Conservation (phyloP, 2,113 vertebrate genomes). For the Hippocampus abdominalis region DNA sequence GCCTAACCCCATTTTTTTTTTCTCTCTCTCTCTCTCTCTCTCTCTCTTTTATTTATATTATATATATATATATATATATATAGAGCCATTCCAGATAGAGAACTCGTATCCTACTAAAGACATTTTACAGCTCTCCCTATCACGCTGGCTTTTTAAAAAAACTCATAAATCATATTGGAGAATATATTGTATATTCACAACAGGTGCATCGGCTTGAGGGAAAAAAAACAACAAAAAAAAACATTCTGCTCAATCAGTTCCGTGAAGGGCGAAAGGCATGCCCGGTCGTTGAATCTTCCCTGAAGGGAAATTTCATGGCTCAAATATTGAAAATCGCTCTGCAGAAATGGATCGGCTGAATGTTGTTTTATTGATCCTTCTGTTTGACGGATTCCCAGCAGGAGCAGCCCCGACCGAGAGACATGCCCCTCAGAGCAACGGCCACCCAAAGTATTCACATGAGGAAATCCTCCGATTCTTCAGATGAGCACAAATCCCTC, state of each 20-base stretch:
- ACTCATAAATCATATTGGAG: too few species aligned
- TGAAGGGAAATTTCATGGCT: background rate
- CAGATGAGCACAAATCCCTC: slow-evolving; percentile 40
- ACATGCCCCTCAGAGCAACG: slow-evolving; percentile 16
- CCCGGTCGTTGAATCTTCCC: too few species aligned
- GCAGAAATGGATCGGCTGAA: too few species aligned
- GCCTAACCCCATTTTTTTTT: background rate
- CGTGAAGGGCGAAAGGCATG: background rate
- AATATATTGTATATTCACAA: background rate
- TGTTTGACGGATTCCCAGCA: slow-evolving; percentile 1
- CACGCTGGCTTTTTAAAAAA: too few species aligned
- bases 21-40: background rate
- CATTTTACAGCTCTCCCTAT: too few species aligned
- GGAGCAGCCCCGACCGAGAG: slow-evolving; percentile 14
- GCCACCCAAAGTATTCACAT: slow-evolving; percentile 44
- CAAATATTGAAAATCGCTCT: too few species aligned
- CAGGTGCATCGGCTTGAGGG: background rate
- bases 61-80: too few species aligned
- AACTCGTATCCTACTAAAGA: too few species aligned
- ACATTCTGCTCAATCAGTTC: background rate
- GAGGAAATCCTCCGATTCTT: slow-evolving; percentile 46
- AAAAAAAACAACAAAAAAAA: background rate
- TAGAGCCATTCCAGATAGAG: too few species aligned
- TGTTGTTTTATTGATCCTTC: background rate
- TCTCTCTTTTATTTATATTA: too few species aligned